These are phyloP conservation scores for Ciconia boyciana DNA, from an alignment of 2,113 vertebrate genomes.

Conservation along the genomic window DNA sequence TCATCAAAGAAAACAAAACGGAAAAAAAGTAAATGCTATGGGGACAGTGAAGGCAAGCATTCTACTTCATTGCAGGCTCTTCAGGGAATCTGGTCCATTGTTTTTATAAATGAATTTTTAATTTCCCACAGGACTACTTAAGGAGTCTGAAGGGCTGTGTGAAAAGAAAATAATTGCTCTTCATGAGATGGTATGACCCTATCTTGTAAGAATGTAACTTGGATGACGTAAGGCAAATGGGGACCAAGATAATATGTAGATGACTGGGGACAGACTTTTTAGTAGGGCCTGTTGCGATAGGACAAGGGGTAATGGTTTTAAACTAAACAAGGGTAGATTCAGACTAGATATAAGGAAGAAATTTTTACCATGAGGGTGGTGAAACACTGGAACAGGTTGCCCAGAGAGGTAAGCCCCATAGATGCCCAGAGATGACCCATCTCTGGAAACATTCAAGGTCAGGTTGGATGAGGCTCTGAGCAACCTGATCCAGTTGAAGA, in stretches of 20 bases:
- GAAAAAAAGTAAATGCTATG: not conserved
- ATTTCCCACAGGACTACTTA: not conserved
- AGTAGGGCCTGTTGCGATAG: not conserved
- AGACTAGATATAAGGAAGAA: not conserved
- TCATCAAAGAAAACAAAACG: not conserved
- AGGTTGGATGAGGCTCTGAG: not conserved
- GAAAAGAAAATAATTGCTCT: not conserved
- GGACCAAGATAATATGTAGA: not conserved
- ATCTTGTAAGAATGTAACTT: not conserved
- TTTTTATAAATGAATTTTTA: not conserved
- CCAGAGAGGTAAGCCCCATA: too few relatives aligned
- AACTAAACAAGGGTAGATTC: not conserved
- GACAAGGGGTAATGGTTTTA: not conserved
- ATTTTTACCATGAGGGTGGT: not conserved
- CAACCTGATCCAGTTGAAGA: too few relatives aligned
- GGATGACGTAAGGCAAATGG: not conserved
- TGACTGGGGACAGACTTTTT: not conserved
- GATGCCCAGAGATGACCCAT: too few relatives aligned
- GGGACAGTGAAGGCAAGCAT: not conserved
- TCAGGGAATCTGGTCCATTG: not conserved
- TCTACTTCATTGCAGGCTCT: not conserved
- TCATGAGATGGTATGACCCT: not conserved
- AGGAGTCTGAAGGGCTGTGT: not conserved
- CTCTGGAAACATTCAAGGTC: too few relatives aligned
- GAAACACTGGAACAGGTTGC: not conserved